These are phyloP conservation scores for Polylopha cassiicola DNA, from an alignment of 2,888 invertebrate genomes.

Conservation along the genomic window DNA sequence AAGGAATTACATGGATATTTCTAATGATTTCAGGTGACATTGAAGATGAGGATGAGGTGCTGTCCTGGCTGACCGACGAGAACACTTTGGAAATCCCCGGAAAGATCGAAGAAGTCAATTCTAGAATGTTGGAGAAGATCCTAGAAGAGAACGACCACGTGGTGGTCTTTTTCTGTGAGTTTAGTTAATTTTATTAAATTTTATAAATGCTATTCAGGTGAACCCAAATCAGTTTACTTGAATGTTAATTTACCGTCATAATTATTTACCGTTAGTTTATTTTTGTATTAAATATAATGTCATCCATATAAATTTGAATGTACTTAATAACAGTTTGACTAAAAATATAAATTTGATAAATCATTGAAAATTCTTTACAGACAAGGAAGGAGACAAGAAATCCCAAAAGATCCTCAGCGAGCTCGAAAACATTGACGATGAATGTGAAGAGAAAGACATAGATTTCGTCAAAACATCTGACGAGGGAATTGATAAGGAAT, in stretches of 20 bases:
- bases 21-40: constrained; percentile 81
- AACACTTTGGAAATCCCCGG: constrained; percentile 94
- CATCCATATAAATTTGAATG: neutral
- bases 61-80: constrained; percentile 94
- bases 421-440: constrained; percentile 94
- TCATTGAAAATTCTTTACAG: constrained; percentile 56
- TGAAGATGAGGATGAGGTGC: constrained; percentile 93
- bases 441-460: constrained; percentile 93
- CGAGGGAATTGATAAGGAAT: constrained; percentile 90
- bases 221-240: no score
- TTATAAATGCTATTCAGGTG: constrained; percentile 3
- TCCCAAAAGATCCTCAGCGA: constrained; percentile 92
- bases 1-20: no score
- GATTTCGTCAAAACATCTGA: constrained; percentile 95
- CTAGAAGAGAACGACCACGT: constrained; percentile 91
- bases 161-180: constrained; percentile 95
- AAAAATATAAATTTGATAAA: no score
- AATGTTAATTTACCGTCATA: no score
- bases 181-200: constrained; percentile 4
- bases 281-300: no score
- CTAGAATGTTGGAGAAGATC: constrained; percentile 92
- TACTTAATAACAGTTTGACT: no score
- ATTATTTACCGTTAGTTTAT: no score
- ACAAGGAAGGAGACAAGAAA: constrained; percentile 93
- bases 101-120: constrained; percentile 94